These are phyloP conservation scores for Bufo gargarizans DNA, from an alignment of 2,113 vertebrate species.

Conservation along the genomic window DNA sequence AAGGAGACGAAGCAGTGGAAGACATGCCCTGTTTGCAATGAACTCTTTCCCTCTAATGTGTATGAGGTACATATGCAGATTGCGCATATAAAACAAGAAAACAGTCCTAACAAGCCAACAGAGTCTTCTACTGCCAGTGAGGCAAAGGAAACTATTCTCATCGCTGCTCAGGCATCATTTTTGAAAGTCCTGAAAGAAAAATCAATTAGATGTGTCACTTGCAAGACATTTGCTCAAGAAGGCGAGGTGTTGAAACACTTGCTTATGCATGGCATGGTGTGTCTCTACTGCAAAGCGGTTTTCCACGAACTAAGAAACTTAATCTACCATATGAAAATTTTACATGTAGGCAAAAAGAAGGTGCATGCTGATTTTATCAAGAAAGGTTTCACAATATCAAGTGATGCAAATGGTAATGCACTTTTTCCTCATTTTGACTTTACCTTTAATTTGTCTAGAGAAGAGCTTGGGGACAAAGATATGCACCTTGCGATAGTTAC, in stretches of 20 bases:
- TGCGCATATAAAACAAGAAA: conserved; percentile 78
- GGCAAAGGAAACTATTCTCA: conserved; percentile 67
- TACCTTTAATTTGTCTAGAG: conserved; percentile 80
- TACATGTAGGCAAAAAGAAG: conserved; percentile 83
- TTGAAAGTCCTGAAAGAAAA: conserved; percentile 90
- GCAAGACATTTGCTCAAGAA: conserved; percentile 84
- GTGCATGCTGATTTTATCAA: conserved; percentile 84
- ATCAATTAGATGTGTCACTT: conserved; percentile 84
- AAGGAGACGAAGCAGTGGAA: conserved; percentile 95
- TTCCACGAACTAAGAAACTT: conserved; percentile 89
- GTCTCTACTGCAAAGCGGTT: conserved; percentile 87
- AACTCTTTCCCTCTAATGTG: conserved; percentile 91
- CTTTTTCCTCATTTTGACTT: conserved; percentile 92
- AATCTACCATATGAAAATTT: conserved; percentile 78
- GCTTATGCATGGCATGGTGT: conserved; percentile 89
- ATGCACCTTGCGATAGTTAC: conserved; percentile 88
- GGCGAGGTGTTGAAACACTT: conserved; percentile 87
- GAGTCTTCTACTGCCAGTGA: conserved; percentile 60
- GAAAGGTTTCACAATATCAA: conserved; percentile 83
- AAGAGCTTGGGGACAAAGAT: conserved; percentile 86
- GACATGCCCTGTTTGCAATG: conserved; percentile 91
- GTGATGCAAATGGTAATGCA: conserved; percentile 78
- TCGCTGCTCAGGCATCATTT: conserved; percentile 86
- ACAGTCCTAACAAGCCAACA: conserved; percentile 60
- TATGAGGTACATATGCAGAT: conserved; percentile 91